These are phyloP conservation scores for Popillia japonica DNA, from an alignment of 1,140 invertebrate genomes.

Conservation along the genomic window DNA sequence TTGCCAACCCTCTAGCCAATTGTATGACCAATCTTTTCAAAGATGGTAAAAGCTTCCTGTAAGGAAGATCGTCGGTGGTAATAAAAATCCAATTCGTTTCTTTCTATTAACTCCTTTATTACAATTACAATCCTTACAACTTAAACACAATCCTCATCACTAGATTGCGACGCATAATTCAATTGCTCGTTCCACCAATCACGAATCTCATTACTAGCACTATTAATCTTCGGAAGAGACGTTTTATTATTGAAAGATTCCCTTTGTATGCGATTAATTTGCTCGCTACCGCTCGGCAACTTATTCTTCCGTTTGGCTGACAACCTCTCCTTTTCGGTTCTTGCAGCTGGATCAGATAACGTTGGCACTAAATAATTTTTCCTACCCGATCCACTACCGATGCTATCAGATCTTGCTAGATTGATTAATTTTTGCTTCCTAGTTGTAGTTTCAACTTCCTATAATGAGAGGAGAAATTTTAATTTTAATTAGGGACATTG, in stretches of 20 bases:
- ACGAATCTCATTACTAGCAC: slow-evolving; percentile 57
- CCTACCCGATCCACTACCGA: slow-evolving; percentile 79
- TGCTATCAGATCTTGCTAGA: slow-evolving; percentile 78
- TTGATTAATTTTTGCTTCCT: slow-evolving; percentile 63
- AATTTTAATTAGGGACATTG: background rate
- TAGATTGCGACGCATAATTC: slow-evolving; percentile 56
- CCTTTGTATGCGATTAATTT: slow-evolving; percentile 53
- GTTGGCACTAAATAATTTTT: slow-evolving; percentile 86
- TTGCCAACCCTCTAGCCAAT: too few species aligned
- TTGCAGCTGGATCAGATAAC: slow-evolving; percentile 82
- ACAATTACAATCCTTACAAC: too few species aligned
- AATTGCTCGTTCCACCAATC: slow-evolving; percentile 61
- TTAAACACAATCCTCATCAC: slow-evolving; percentile 55
- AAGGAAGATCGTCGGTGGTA: too few species aligned
- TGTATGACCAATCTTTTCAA: too few species aligned
- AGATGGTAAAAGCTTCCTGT: too few species aligned
- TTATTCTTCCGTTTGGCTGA: slow-evolving; percentile 72
- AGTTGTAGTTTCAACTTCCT: slow-evolving; percentile 55
- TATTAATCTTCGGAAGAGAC: slow-evolving; percentile 56
- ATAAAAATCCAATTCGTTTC: too few species aligned
- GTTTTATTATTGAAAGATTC: slow-evolving; percentile 58
- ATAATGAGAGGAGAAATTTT: background rate
- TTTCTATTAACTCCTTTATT: too few species aligned
- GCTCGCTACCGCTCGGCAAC: slow-evolving; percentile 66
- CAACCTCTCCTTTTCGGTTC: slow-evolving; percentile 77